Evolutionary conservation across 2,888 invertebrate genomes (phyloP).

Genomic region (Luperina testacea): DNA sequence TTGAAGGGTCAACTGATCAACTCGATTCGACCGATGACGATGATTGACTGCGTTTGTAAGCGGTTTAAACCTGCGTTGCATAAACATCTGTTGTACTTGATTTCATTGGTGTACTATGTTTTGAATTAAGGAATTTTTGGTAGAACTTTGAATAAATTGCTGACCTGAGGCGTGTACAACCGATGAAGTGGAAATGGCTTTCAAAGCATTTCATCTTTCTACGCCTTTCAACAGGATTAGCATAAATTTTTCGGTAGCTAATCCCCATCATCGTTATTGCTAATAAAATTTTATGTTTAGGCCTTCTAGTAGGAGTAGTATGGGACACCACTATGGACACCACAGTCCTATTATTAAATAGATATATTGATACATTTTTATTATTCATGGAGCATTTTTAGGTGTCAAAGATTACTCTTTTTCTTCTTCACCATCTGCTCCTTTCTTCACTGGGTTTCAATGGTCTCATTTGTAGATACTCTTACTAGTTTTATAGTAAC

Average conservation of each 20-base stretch:
- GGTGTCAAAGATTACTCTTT: not conserved
- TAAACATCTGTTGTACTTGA: conserved; percentile 26
- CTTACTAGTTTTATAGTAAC: not conserved
- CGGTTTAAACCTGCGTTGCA: conserved; percentile 42
- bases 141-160: not conserved
- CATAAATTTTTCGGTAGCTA: not conserved
- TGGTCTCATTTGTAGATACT: not conserved
- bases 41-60: conserved; percentile 41
- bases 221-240: not conserved
- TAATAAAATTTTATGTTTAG: too few species aligned
- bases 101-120: not conserved
- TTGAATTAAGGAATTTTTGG: not conserved
- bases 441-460: not conserved
- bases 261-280: too few species aligned
- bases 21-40: conserved; percentile 36
- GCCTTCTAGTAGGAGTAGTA: not conserved
- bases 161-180: not conserved
- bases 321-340: too few species aligned
- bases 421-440: not conserved
- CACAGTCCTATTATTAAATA: not conserved
- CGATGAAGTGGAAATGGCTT: too few species aligned
- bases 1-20: conserved; percentile 60
- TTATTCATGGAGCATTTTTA: not conserved
- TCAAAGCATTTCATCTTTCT: not conserved
- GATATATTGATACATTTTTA: too few species aligned